Conservation (phyloP, 2,888 invertebrate species). For the Junonia oenone region DNA sequence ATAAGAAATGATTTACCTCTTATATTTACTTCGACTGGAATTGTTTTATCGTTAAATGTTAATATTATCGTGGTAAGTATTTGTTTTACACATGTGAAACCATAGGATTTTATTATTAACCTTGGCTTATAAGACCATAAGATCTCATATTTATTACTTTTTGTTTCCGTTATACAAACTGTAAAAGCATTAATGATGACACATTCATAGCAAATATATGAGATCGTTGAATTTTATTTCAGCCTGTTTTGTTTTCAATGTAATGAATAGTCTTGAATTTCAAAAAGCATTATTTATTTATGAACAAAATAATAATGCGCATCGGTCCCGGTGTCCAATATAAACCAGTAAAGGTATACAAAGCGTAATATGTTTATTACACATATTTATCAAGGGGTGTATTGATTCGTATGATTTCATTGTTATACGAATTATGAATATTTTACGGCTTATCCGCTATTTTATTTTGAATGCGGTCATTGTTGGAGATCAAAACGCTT, state of each 20-base stretch:
- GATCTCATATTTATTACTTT: neutral
- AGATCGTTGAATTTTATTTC: neutral
- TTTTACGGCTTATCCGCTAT: constrained; percentile 58
- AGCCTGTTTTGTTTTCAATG: neutral
- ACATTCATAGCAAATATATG: neutral
- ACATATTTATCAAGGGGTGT: constrained; percentile 37
- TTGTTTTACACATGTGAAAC: no score
- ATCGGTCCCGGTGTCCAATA: neutral
- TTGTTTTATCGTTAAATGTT: no score
- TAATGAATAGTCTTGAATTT: no score
- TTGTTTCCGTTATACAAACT: neutral
- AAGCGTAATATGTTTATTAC: constrained; percentile 32
- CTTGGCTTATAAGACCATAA: neutral
- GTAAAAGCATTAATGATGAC: neutral
- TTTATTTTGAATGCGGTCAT: constrained; percentile 52
- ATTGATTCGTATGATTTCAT: constrained; percentile 51
- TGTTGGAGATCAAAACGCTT: constrained; percentile 43
- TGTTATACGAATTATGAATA: constrained; percentile 57
- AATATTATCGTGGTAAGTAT: neutral
- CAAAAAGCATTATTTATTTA: neutral
- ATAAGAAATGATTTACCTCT: constrained; percentile 23
- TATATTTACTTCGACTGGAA: no score
- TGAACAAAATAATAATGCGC: neutral
- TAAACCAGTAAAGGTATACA: constrained; percentile 17
- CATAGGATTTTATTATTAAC: no score